Percentiles rank a stretch among this genome's conserved stretches.
Evolutionary conservation across 2,113 vertebrate species (phyloP).

Genomic region (Crotalus horridus): DNA sequence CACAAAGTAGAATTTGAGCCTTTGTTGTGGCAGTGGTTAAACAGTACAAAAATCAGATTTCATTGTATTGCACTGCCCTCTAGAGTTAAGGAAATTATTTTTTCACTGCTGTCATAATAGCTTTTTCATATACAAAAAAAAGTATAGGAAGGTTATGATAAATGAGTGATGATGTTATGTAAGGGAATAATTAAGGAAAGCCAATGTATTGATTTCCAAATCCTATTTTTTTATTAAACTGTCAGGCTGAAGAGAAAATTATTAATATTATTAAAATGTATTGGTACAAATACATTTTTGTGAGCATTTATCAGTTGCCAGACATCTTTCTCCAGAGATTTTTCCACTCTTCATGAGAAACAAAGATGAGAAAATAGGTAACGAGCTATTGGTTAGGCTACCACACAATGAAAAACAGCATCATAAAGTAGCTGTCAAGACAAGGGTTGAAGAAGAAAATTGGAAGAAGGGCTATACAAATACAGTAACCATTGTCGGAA

Average conservation of each 20-base stretch:
- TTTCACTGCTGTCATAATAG: not conserved
- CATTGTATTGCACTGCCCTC: conserved; percentile 71
- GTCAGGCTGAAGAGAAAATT: conserved; percentile 14
- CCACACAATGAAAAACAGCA: conserved; percentile 43
- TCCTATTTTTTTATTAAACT: conserved; percentile 19
- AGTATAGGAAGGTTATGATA: not conserved
- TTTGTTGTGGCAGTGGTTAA: conserved; percentile 61
- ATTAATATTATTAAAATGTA: not conserved
- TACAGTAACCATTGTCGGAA: conserved; percentile 30
- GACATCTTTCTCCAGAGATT: conserved; percentile 49
- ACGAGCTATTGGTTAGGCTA: conserved; percentile 61
- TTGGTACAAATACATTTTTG: conserved; percentile 3
- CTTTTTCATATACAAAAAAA: not conserved
- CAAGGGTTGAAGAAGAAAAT: conserved; percentile 28
- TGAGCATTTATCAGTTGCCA: conserved; percentile 31
- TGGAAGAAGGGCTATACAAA: conserved; percentile 3
- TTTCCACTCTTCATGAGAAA: conserved; percentile 37
- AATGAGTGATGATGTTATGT: conserved; percentile 37
- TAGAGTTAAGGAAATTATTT: conserved; percentile 49
- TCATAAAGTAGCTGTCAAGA: conserved; percentile 43
- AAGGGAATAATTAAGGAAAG: conserved; percentile 11
- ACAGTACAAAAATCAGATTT: not conserved
- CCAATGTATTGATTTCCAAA: conserved; percentile 41
- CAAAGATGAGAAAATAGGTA: conserved; percentile 35
- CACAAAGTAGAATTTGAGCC: conserved; percentile 42